Percentiles rank a stretch among this genome's conserved stretches.
Evolutionary conservation across 1,140 invertebrate genomes (phyloP).

Genomic region (Leptinotarsa lineolata): DNA sequence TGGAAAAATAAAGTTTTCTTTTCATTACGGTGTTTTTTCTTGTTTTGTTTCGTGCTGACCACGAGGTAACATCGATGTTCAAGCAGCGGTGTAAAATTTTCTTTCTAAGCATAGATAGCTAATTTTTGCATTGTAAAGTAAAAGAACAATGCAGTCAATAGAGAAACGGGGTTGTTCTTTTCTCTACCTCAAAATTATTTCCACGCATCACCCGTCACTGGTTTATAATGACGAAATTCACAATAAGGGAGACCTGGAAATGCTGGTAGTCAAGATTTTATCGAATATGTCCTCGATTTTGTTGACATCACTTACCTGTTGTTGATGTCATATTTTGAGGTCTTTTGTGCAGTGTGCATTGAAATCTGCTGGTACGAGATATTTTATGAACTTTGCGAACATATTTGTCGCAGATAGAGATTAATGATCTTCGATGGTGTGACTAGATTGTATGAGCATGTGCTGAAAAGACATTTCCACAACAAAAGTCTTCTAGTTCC

Average conservation of each 20-base stretch:
- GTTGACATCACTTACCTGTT: slow-evolving; percentile 27
- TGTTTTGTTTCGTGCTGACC: too few relatives aligned
- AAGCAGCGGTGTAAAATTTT: too few relatives aligned
- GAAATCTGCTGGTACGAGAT: not conserved
- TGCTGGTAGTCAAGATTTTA: slow-evolving; percentile 29
- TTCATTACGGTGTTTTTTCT: too few relatives aligned
- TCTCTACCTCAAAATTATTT: not conserved
- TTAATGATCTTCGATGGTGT: not conserved
- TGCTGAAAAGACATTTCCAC: not conserved
- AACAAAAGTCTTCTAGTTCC: too few relatives aligned
- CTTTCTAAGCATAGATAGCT: too few relatives aligned
- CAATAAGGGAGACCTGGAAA: not conserved
- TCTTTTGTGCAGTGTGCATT: not conserved
- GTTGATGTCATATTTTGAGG: slow-evolving; percentile 18
- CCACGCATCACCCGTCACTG: not conserved
- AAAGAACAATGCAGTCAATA: too few relatives aligned
- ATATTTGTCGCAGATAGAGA: not conserved
- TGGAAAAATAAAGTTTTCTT: too few relatives aligned
- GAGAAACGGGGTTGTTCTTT: too few relatives aligned
- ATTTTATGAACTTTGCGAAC: not conserved
- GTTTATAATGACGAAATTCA: slow-evolving; percentile 11
- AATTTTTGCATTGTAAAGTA: too few relatives aligned
- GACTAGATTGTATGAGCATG: not conserved
- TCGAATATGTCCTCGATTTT: slow-evolving; percentile 18
- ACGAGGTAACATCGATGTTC: too few relatives aligned